Conservation (phyloP, 2,888 invertebrate genomes). For the Pristionchus mayeri region DNA sequence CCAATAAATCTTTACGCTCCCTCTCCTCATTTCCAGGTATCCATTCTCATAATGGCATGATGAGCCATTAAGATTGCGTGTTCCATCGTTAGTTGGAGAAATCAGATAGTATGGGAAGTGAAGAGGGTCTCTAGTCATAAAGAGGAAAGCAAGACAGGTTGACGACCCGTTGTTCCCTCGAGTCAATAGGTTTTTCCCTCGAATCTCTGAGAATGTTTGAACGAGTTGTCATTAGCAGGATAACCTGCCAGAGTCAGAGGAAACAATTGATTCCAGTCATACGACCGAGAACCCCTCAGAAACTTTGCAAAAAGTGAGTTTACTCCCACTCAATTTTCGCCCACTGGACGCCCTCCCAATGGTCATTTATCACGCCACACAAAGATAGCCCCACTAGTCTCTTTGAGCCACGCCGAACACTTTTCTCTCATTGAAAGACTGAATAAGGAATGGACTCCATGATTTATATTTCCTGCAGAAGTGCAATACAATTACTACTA, state of each 20-base stretch:
- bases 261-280: no score
- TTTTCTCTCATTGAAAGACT: neutral
- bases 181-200: neutral
- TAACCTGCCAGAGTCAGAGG: neutral
- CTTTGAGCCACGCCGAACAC: constrained; percentile 23
- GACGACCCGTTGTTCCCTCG: neutral
- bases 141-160: no score
- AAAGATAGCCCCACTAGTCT: constrained; percentile 11
- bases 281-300: neutral
- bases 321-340: neutral
- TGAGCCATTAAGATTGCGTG: constrained; percentile 2
- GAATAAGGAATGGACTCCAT: neutral
- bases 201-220: neutral
- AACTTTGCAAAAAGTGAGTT: neutral
- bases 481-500: no score
- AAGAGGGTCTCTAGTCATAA: no score
- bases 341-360: neutral
- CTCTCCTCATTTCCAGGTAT: neutral
- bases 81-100: neutral
- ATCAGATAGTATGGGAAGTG: no score
- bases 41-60: constrained; percentile 9
- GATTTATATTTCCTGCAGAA: no score
- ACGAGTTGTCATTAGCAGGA: neutral
- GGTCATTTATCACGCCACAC: constrained; percentile 35
- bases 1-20: constrained; percentile 31